Evolutionary conservation across 2,113 vertebrate genomes (phyloP).

Genomic region (Osmerus mordax): DNA sequence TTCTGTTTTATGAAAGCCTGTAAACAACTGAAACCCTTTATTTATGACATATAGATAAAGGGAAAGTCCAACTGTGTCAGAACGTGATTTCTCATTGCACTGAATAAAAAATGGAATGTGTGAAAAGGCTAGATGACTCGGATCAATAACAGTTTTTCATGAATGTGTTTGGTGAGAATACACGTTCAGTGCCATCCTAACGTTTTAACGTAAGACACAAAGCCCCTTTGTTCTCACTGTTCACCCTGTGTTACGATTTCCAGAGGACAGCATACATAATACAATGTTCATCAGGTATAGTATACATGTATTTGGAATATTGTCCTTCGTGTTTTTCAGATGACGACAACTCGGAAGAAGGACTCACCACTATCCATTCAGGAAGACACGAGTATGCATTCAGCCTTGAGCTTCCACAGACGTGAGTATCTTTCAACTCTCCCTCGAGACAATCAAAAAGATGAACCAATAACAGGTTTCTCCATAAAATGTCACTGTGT

Average conservation of each 20-base stretch:
- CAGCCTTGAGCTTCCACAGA: slow-evolving; percentile 99
- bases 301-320: slow-evolving; percentile 78
- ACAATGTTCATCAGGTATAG: slow-evolving; percentile 69
- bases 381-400: slow-evolving; percentile 99
- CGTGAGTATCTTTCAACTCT: slow-evolving; percentile 74
- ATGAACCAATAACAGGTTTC: too few relatives aligned
- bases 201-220: slow-evolving; percentile 46
- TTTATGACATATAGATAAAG: too few relatives aligned
- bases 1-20: too few relatives aligned
- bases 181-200: too few relatives aligned
- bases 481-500: background rate
- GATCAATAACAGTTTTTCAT: background rate
- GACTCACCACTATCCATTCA: slow-evolving; percentile 92
- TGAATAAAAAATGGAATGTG: too few relatives aligned
- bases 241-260: slow-evolving; percentile 66
- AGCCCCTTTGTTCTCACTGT: slow-evolving; percentile 61
- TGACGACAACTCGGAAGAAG: slow-evolving; percentile 96
- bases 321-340: slow-evolving; percentile 80
- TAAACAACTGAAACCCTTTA: too few relatives aligned
- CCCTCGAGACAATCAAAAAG: background rate
- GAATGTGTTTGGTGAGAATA: background rate
- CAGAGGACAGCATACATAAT: slow-evolving; percentile 69
- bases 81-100: too few relatives aligned
- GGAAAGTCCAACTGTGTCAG: too few relatives aligned
- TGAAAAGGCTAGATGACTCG: too few relatives aligned